These are phyloP conservation scores for Geopemphigus sp. DNA, from an alignment of 1,140 invertebrate species.

Conservation along the genomic window DNA sequence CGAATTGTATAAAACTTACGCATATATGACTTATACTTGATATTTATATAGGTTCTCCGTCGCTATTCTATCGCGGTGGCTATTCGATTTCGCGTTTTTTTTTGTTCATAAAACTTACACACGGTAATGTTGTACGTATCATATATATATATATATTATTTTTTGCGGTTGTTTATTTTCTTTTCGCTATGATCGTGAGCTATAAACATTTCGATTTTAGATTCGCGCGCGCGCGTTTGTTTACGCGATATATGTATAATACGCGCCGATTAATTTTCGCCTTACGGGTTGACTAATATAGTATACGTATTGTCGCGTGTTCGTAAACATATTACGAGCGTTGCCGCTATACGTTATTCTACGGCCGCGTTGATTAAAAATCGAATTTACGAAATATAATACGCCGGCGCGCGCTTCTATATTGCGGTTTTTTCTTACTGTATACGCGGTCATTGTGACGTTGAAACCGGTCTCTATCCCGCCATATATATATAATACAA, in stretches of 20 bases:
- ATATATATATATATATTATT: too few relatives aligned
- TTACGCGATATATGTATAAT: neutral
- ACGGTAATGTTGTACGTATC: too few relatives aligned
- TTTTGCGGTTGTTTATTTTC: neutral
- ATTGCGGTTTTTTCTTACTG: neutral
- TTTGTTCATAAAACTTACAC: neutral
- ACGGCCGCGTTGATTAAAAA: neutral
- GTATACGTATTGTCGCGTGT: too few relatives aligned
- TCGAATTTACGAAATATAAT: neutral
- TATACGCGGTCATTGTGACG: neutral
- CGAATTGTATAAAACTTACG: neutral
- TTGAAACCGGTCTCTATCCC: conserved; percentile 4
- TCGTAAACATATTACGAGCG: neutral
- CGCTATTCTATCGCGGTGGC: neutral
- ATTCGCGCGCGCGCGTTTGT: neutral
- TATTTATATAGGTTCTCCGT: neutral
- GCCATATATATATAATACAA: neutral
- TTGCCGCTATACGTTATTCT: neutral
- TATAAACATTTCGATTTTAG: neutral
- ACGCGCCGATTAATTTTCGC: neutral
- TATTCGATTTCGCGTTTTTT: neutral
- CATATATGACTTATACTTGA: neutral
- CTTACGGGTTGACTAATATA: neutral
- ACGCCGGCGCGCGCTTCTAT: too few relatives aligned
- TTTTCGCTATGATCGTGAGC: neutral